phyloP scores from a whole-genome alignment of 1,140 invertebrate species.

The Brachionus calyciflorus region DNA sequence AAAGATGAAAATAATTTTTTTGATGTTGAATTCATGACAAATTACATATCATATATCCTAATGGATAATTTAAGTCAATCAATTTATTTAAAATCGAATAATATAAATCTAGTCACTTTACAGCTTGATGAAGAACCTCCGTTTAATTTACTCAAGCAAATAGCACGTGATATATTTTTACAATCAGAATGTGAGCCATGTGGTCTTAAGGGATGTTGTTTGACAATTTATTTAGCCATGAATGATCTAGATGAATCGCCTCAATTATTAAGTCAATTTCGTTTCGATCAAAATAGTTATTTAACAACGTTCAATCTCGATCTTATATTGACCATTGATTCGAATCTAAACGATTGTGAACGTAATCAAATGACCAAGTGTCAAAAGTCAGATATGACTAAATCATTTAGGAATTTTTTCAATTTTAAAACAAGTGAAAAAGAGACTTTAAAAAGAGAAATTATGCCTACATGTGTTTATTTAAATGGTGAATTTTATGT shows the following conservation, averaged over 20 bases:
- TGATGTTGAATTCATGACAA: not conserved
- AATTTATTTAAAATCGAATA: not conserved
- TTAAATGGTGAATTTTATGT: no score
- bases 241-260: not conserved
- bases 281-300: not conserved
- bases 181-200: slow-evolving; percentile 25
- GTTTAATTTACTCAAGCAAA: slow-evolving; percentile 4
- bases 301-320: slow-evolving; percentile 16
- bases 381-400: no score
- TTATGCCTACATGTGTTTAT: no score
- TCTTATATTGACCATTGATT: no score
- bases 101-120: slow-evolving; percentile 20
- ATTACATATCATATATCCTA: slow-evolving; percentile 18
- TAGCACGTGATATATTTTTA: slow-evolving; percentile 24
- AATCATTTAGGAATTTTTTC: no score
- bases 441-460: no score
- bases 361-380: no score
- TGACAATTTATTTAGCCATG: not conserved
- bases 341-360: no score
- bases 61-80: slow-evolving; percentile 7
- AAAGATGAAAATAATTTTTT: slow-evolving; percentile 33
- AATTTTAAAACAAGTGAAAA: no score
- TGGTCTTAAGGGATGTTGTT: slow-evolving; percentile 20
- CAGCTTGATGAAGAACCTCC: no score
- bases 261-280: slow-evolving; percentile 7